phyloP scores from a whole-genome alignment of 2,113 vertebrate genomes.

The Bungarus multicinctus region DNA sequence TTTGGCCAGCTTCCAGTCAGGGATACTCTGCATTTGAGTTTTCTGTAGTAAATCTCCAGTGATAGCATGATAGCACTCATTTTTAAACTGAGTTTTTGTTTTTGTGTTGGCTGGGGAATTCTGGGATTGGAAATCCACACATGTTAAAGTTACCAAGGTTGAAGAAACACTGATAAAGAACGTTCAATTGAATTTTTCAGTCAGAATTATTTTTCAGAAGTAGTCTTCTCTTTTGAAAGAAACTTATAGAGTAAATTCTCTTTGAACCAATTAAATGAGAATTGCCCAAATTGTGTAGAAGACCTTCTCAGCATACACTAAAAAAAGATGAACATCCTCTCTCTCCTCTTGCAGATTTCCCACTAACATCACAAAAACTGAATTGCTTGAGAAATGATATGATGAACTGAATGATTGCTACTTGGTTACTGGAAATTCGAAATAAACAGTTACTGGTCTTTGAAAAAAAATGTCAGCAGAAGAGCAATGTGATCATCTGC shows the following conservation, averaged over 20 bases:
- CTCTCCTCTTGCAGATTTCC: neutral
- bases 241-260: neutral
- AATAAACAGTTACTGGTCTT: neutral
- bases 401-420: neutral
- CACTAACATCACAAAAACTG: neutral
- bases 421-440: conserved; percentile 10
- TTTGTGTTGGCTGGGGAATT: neutral
- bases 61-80: neutral
- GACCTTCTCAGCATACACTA: neutral
- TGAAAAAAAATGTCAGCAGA: neutral
- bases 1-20: neutral
- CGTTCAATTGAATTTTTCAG: neutral
- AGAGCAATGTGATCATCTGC: neutral
- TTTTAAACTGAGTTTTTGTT: neutral
- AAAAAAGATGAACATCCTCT: neutral
- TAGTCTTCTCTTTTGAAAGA: neutral
- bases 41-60: neutral
- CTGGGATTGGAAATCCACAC: neutral
- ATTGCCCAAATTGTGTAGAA: neutral
- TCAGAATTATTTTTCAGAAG: neutral
- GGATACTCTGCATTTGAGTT: neutral
- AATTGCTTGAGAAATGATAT: too few species aligned
- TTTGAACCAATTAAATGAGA: neutral
- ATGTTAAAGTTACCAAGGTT: neutral
- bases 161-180: neutral